Base-by-base conservation (phyloP, 2,113 vertebrate species). In the Heteronetta atricapilla region DNA sequence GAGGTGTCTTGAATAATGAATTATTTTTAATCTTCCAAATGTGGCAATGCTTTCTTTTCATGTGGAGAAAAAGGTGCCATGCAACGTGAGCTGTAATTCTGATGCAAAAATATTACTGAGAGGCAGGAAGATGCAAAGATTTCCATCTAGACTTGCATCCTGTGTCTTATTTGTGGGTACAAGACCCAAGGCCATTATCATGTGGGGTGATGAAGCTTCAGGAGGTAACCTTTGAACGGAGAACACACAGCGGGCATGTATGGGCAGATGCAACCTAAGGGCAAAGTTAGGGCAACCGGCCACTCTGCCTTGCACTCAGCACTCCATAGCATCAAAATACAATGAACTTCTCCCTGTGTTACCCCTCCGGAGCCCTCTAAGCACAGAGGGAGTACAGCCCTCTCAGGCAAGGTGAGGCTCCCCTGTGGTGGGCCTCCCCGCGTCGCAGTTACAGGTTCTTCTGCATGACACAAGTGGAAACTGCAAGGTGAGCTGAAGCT, bases 131-230 rank as follows among this genome's bases (percentile, higher is more conserved):
- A 28, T 8, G 34, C 69, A 70, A 55, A 44, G 4, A 58, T 75
- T 79, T 36, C 66, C 75, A 20, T 4, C 40, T 29, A 26, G 38
- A 33, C 20, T 46, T 6, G 21, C 3, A 53, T 13, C 26, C 16
- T 8, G 34, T 23, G 38, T 48, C 8, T 15, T 9, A 5, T 29
- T 34, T n/a, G 26, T 11, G 40, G 20, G 13, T 15, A 17, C 3
- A 1, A 0, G 13, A 67, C n/a, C 46, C 52, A 25, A 16, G 11
- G 28, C 7, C 26, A 4, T 13, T 1, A 22, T 29, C 26, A 67
- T 26, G 69, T 21, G 17, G 11, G 3, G 12, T 69, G 33, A 17
- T 12, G 38, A 38, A 58, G 26, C 11, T 58, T 4, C 10, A 63
- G 81, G 21, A 56, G 58, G 13, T 11, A 52, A 46, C 13, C 25